Evolutionary conservation across 2,888 invertebrate species (phyloP).

Genomic region (Hetaerina titia): DNA sequence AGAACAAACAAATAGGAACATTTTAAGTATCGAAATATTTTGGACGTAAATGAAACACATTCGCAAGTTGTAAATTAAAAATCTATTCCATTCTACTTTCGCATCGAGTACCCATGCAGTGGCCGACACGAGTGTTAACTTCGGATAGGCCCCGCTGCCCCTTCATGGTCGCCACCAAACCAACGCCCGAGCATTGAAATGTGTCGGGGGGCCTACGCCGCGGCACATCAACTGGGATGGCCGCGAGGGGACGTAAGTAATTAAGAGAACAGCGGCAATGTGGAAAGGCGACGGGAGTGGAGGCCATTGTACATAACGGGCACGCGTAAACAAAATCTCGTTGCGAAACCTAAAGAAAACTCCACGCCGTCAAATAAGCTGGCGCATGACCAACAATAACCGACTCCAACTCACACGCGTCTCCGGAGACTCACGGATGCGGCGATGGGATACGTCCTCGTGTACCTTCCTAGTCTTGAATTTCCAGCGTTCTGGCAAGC

Average conservation of each 20-base stretch:
- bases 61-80: background rate
- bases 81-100: background rate
- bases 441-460: too few relatives aligned
- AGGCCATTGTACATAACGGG: background rate
- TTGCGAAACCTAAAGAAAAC: background rate
- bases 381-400: background rate
- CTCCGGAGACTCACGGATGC: background rate
- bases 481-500: too few relatives aligned
- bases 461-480: too few relatives aligned
- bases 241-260: background rate
- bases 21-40: too few relatives aligned
- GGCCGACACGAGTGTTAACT: background rate
- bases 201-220: background rate
- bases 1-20: too few relatives aligned
- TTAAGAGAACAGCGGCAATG: background rate
- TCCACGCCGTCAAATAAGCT: background rate
- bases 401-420: background rate
- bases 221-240: background rate
- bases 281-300: background rate
- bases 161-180: background rate
- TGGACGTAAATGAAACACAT: too few relatives aligned
- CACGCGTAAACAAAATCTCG: constrained; percentile 10
- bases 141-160: background rate
- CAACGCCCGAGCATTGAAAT: background rate
- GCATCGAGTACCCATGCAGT: background rate